Conservation (phyloP, 2,113 vertebrate genomes). For the Cynoglossus semilaevis region DNA sequence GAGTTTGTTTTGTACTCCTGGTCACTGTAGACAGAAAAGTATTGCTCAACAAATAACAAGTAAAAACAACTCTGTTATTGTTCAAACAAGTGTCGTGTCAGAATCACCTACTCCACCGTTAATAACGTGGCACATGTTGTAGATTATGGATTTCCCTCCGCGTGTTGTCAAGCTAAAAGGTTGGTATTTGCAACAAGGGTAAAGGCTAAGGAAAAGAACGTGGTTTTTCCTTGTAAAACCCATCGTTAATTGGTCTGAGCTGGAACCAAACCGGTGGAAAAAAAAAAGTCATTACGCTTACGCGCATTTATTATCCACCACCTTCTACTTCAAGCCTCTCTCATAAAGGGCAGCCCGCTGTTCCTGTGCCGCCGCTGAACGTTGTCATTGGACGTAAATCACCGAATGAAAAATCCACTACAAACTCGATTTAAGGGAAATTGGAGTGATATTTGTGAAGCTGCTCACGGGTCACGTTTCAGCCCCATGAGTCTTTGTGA, state of each 20-base stretch:
- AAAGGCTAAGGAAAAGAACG: neutral
- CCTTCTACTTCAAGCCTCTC: neutral
- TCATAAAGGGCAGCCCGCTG: constrained; percentile 1
- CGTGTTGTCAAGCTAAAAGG: neutral
- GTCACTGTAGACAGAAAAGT: too few relatives aligned
- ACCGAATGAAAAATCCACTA: neutral
- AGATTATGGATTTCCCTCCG: neutral
- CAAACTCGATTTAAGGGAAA: neutral
- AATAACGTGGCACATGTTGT: neutral
- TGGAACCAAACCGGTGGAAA: constrained; percentile 1
- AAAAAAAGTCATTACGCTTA: constrained; percentile 7
- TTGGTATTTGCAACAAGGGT: constrained; percentile 1
- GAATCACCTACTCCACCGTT: neutral
- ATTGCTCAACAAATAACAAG: too few relatives aligned
- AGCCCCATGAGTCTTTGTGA: constrained; percentile 6
- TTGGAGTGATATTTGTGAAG: neutral
- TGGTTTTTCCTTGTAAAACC: constrained; percentile 5
- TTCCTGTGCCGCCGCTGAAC: neutral
- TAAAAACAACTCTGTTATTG: too few relatives aligned
- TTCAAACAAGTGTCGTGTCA: neutral
- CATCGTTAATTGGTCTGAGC: constrained; percentile 11
- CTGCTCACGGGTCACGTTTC: neutral
- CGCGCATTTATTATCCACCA: constrained; percentile 17
- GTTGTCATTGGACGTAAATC: constrained; percentile 7
- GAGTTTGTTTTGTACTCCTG: too few relatives aligned